These are phyloP conservation scores for Aphaenogaster rudis DNA, from an alignment of 1,140 invertebrate genomes.

Conservation along the genomic window DNA sequence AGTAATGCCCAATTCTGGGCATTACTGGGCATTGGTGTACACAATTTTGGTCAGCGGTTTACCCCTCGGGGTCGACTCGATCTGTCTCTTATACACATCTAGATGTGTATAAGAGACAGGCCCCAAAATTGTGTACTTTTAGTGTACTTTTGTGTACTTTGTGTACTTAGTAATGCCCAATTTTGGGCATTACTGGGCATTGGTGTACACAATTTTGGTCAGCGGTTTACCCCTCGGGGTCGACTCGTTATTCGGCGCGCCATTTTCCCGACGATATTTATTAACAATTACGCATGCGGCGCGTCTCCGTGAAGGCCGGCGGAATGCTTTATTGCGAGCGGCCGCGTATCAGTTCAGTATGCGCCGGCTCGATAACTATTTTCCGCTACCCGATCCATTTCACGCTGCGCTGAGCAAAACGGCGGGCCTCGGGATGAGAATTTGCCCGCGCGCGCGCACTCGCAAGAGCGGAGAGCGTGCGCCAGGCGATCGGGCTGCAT, in stretches of 20 bases:
- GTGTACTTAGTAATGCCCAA: too few relatives aligned
- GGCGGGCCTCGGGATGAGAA: constrained; percentile 55
- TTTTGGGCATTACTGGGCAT: too few relatives aligned
- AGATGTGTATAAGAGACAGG: too few relatives aligned
- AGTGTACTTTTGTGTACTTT: too few relatives aligned
- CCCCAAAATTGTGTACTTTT: too few relatives aligned
- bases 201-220: too few relatives aligned
- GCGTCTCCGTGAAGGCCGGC: constrained; percentile 22
- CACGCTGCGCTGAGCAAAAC: constrained; percentile 68
- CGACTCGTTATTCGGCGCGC: neutral
- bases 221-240: too few relatives aligned
- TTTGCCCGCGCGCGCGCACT: constrained; percentile 52
- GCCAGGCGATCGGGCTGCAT: constrained; percentile 44
- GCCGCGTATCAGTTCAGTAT: constrained; percentile 44
- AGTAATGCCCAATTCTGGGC: too few relatives aligned
- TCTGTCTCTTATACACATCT: too few relatives aligned
- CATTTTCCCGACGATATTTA: constrained; percentile 14
- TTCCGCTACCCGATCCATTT: constrained; percentile 72
- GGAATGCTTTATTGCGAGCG: constrained; percentile 46
- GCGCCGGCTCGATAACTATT: constrained; percentile 68
- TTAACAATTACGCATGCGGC: constrained; percentile 32
- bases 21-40: too few relatives aligned
- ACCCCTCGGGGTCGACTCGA: neutral
- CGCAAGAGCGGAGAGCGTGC: constrained; percentile 57
- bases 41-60: too few relatives aligned